phyloP scores from a whole-genome alignment of 2,113 vertebrate genomes.

The Phyllostomus discolor region DNA sequence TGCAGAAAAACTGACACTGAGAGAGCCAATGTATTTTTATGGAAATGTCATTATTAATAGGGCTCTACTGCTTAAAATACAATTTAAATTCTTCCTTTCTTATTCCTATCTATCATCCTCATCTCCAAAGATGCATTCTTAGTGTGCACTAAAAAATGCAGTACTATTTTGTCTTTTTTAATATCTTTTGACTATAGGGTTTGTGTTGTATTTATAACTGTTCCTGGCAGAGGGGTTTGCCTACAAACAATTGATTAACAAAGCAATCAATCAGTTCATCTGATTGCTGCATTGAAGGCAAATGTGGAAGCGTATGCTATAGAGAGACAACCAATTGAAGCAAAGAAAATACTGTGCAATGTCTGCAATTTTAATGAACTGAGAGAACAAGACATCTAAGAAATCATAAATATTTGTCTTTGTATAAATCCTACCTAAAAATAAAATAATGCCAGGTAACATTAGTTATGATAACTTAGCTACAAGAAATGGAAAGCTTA shows the following conservation, averaged over 20 bases:
- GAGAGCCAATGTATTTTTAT: neutral
- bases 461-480: neutral
- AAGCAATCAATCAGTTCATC: slow-evolving; percentile 10
- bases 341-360: neutral
- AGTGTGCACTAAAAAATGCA: neutral
- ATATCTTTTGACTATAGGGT: neutral
- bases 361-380: slow-evolving; percentile 8
- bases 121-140: neutral
- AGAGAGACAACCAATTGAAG: neutral
- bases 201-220: neutral
- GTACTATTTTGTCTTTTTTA: neutral
- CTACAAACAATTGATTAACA: neutral
- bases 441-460: neutral
- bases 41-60: neutral
- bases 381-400: neutral
- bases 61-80: slow-evolving; percentile 6
- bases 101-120: neutral
- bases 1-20: neutral
- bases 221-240: neutral
- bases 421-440: slow-evolving; percentile 19
- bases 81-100: neutral
- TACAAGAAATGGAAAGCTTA: slow-evolving; percentile 20
- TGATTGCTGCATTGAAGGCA: neutral
- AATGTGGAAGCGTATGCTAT: neutral
- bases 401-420: neutral